These are phyloP conservation scores for Siderastrea radians DNA, from an alignment of 92 coral and sea anemone genomes.

Conservation along the genomic window DNA sequence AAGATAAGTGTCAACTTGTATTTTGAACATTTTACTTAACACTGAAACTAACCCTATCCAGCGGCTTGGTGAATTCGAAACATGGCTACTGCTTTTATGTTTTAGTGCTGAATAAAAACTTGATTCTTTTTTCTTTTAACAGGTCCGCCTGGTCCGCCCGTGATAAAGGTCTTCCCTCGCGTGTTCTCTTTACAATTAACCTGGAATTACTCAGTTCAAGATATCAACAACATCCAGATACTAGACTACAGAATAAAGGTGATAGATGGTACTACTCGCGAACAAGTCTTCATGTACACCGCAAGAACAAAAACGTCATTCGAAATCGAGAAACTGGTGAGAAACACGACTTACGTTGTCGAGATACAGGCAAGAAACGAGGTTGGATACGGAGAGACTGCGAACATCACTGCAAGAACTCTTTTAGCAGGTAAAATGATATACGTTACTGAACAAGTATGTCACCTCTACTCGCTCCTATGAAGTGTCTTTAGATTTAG, in stretches of 20 bases:
- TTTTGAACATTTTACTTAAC: too few relatives aligned
- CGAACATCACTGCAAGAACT: slow-evolving; percentile 16
- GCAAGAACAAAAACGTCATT: neutral
- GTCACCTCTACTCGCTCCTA: too few relatives aligned
- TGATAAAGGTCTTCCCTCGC: neutral
- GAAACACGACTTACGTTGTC: slow-evolving; percentile 16
- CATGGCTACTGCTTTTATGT: too few relatives aligned
- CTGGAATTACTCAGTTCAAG: slow-evolving; percentile 12
- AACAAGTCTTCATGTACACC: neutral
- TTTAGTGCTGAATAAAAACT: neutral
- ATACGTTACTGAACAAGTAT: too few relatives aligned
- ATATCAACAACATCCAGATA: slow-evolving; percentile 9
- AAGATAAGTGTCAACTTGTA: too few relatives aligned
- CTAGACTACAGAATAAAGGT: slow-evolving; percentile 31
- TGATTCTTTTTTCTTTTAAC: neutral
- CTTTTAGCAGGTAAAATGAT: slow-evolving; percentile 1
- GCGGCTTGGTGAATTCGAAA: too few relatives aligned
- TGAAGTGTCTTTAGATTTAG: neutral
- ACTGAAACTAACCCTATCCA: too few relatives aligned
- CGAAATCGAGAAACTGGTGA: neutral
- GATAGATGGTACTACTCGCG: neutral
- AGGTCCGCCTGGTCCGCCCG: slow-evolving; percentile 25
- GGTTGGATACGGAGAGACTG: slow-evolving; percentile 15
- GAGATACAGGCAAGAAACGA: slow-evolving; percentile 20
- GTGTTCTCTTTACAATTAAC: neutral